Conservation (phyloP, 2,888 invertebrate genomes). For the Andrena bicolor region DNA sequence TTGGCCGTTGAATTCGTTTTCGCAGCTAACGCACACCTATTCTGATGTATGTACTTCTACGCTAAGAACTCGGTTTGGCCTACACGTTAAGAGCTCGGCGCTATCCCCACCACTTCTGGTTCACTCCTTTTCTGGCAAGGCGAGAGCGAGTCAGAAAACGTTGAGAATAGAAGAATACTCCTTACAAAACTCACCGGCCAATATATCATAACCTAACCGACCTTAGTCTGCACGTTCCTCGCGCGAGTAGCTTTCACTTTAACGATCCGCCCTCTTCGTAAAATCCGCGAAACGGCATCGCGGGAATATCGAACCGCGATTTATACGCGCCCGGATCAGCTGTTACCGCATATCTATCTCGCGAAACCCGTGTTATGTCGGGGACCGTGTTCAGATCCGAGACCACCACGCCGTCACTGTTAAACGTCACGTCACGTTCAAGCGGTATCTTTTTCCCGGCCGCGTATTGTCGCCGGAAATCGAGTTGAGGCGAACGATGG, state of each 20-base stretch:
- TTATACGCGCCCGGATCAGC: conserved; percentile 20
- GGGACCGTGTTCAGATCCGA: background rate
- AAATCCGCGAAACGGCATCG: conserved; percentile 41
- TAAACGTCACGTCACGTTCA: background rate
- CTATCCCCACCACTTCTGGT: no score
- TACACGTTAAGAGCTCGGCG: no score
- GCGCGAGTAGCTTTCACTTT: conserved; percentile 43
- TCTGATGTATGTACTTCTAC: no score
- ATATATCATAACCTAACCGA: no score
- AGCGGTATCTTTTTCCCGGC: background rate
- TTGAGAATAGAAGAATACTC: no score
- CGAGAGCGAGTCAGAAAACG: no score
- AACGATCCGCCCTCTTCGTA: conserved; percentile 21
- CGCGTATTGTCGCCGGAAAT: background rate
- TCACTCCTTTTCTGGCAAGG: no score
- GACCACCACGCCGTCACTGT: background rate
- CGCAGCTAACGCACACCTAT: no score
- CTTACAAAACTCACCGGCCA: no score
- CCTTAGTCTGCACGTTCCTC: conserved; percentile 5
- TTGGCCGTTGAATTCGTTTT: no score
- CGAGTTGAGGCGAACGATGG: background rate
- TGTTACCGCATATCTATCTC: background rate
- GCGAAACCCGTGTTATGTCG: conserved; percentile 19
- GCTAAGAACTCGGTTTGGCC: no score
- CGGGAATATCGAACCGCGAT: conserved; percentile 47